These are phyloP conservation scores for Anthrax anthrax DNA, from an alignment of 2,888 invertebrate species.

Conservation along the genomic window DNA sequence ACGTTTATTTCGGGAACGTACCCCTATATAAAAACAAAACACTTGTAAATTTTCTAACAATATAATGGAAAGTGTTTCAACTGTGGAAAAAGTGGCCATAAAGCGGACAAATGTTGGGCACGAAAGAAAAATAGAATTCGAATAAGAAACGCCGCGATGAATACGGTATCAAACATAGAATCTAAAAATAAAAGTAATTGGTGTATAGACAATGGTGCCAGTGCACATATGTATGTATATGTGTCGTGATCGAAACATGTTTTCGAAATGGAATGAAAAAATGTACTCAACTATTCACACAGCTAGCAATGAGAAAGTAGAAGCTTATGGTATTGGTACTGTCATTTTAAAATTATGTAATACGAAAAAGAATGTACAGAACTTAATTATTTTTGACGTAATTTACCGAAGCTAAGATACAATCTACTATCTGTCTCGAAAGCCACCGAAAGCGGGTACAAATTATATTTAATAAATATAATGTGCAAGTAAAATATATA, in stretches of 20 bases:
- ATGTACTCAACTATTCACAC: conserved; percentile 1
- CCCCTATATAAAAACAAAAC: too few relatives aligned
- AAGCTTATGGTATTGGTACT: neutral
- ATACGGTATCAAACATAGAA: neutral
- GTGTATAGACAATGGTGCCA: conserved; percentile 8
- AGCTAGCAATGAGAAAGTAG: neutral
- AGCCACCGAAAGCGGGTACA: conserved; percentile 1
- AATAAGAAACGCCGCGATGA: neutral
- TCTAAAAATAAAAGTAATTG: too few relatives aligned
- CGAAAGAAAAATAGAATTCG: too few relatives aligned
- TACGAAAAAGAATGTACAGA: neutral
- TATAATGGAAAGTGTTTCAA: too few relatives aligned
- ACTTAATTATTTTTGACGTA: neutral
- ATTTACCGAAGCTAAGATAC: conserved; percentile 1
- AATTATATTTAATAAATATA: conserved; percentile 1
- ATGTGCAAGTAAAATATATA: neutral
- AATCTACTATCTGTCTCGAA: conserved; percentile 5
- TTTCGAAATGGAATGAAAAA: neutral
- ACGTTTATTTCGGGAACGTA: too few relatives aligned
- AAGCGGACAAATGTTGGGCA: too few relatives aligned
- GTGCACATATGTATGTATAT: conserved; percentile 4
- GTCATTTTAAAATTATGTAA: neutral
- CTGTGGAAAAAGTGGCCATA: conserved; percentile 3
- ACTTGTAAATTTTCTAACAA: too few relatives aligned
- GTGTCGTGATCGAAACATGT: conserved; percentile 4